phyloP scores from a whole-genome alignment of 2,888 invertebrate species.

The Acholoe squamosa region DNA sequence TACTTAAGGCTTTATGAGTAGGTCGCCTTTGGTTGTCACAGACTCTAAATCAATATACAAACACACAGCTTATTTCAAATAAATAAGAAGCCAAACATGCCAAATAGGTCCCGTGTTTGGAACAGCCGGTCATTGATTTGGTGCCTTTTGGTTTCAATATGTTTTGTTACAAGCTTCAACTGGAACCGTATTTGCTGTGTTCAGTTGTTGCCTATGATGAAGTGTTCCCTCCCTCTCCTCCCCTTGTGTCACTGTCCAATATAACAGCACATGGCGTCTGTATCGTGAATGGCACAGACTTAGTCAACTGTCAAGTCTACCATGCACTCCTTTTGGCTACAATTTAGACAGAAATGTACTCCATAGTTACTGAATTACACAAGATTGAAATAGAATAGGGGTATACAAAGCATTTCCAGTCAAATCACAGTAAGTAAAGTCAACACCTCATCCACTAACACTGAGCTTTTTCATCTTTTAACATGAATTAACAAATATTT shows the following conservation, averaged over 20 bases:
- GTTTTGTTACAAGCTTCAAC: background rate
- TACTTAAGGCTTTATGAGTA: conserved; percentile 14
- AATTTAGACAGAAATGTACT: too few relatives aligned
- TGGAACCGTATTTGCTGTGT: background rate
- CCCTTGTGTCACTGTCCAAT: background rate
- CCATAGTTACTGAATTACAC: too few relatives aligned
- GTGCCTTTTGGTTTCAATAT: conserved; percentile 8
- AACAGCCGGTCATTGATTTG: conserved; percentile 24
- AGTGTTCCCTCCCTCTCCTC: background rate
- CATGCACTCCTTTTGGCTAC: background rate
- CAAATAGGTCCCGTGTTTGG: conserved; percentile 51
- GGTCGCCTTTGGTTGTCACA: background rate
- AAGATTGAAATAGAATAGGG: too few relatives aligned
- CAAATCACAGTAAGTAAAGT: too few relatives aligned
- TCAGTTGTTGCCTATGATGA: background rate
- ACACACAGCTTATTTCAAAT: background rate
- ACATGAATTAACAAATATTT: too few relatives aligned
- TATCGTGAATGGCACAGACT: background rate
- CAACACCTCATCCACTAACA: too few relatives aligned
- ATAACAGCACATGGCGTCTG: background rate
- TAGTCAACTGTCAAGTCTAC: conserved; percentile 11
- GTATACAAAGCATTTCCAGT: too few relatives aligned
- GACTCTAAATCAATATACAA: background rate
- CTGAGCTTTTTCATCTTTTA: too few relatives aligned
- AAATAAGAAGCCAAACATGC: background rate